Percentiles rank a stretch among this genome's conserved stretches.
Conservation (phyloP, 64 coral and sea anemone species). For the Actinia tenebrosa region DNA sequence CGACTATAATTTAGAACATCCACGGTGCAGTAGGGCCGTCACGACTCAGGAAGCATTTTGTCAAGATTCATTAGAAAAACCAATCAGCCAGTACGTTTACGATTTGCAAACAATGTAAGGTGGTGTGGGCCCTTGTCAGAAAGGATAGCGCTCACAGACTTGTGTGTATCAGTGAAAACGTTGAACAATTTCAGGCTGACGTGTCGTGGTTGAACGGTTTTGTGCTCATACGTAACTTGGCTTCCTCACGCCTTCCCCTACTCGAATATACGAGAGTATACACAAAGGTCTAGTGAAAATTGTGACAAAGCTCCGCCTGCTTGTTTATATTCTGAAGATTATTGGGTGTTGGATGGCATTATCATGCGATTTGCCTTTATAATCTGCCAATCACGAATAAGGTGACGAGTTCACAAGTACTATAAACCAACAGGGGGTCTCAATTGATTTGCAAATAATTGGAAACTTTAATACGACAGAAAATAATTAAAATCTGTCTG, state of each 20-base stretch:
- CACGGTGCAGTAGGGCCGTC: constrained; percentile 57
- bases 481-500: constrained; percentile 99
- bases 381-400: constrained; percentile 85
- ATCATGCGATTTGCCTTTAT: constrained; percentile 98
- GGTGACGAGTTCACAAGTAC: constrained; percentile 91
- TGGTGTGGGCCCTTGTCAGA: constrained; percentile 3
- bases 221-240: constrained; percentile 7
- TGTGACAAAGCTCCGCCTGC: constrained; percentile 79
- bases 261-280: constrained; percentile 68
- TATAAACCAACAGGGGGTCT: constrained; percentile 87
- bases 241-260: constrained; percentile 51
- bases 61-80: constrained; percentile 82
- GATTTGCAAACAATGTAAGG: constrained; percentile 36
- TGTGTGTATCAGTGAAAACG: background rate
- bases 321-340: constrained; percentile 95
- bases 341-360: constrained; percentile 96
- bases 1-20: constrained; percentile 91
- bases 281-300: constrained; percentile 93
- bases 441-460: constrained; percentile 99
- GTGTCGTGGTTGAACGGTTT: constrained; percentile 35
- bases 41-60: constrained; percentile 95
- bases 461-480: constrained; percentile 99
- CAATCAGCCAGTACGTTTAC: constrained; percentile 55
- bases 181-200: constrained; percentile 6
- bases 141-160: constrained; percentile 16